Percentiles rank a stretch among this genome's conserved stretches.
These are phyloP conservation scores for Athetis lepigone DNA, from an alignment of 2,888 invertebrate genomes.

Conservation along the genomic window DNA sequence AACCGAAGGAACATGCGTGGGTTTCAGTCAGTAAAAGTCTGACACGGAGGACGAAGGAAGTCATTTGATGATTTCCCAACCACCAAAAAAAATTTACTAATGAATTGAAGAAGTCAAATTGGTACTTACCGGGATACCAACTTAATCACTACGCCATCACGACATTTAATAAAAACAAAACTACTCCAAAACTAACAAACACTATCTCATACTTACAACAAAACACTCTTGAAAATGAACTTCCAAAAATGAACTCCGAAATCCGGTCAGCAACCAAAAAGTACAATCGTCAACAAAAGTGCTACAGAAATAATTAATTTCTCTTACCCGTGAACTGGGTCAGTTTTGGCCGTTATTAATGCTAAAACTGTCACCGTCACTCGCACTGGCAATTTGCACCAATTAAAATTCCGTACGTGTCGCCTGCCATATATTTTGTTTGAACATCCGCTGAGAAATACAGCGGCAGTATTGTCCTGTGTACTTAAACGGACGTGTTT, in stretches of 20 bases:
- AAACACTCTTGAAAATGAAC: slow-evolving; percentile 1
- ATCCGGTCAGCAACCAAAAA: slow-evolving; percentile 32
- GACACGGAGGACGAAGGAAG: no score
- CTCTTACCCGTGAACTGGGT: slow-evolving; percentile 55
- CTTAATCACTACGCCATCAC: no score
- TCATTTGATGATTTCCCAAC: no score
- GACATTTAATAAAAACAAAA: no score
- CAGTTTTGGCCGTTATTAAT: slow-evolving; percentile 63
- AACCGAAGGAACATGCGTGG: no score
- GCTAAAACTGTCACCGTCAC: slow-evolving; percentile 68
- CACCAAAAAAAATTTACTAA: no score
- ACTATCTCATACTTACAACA: neutral
- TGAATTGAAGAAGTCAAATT: no score
- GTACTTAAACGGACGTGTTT: slow-evolving; percentile 76
- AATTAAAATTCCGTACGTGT: slow-evolving; percentile 80
- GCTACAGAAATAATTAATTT: slow-evolving; percentile 56
- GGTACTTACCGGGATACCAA: no score
- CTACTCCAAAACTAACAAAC: neutral
- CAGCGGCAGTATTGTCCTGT: slow-evolving; percentile 71
- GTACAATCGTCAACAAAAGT: slow-evolving; percentile 56
- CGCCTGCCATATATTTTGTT: slow-evolving; percentile 78
- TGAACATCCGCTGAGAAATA: slow-evolving; percentile 74
- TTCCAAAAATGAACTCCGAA: slow-evolving; percentile 24
- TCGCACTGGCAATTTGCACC: slow-evolving; percentile 73
- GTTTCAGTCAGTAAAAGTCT: no score